Percentiles rank a stretch among this genome's conserved stretches.
phyloP scores from a whole-genome alignment of 2,888 invertebrate species.

The Habroteleia sp. region DNA sequence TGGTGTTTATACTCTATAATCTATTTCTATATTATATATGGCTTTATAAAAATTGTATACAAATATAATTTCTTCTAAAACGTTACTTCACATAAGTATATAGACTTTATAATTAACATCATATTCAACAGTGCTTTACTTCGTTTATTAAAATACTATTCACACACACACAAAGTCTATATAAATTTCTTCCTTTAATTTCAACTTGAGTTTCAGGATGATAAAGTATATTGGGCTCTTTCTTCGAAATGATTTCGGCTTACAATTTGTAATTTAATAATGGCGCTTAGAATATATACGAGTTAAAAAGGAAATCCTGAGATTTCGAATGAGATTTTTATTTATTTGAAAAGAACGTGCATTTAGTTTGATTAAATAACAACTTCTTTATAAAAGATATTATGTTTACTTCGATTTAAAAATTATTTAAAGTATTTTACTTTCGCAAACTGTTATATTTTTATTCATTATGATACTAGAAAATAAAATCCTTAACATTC shows the following conservation, averaged over 20 bases:
- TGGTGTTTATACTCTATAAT: constrained; percentile 16
- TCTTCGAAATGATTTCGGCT: constrained; percentile 39
- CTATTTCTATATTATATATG: constrained; percentile 44
- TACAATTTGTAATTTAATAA: too few species aligned
- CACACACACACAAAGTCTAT: constrained; percentile 43
- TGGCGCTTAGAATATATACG: too few species aligned
- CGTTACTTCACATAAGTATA: constrained; percentile 35
- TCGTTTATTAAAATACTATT: constrained; percentile 58
- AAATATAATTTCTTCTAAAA: constrained; percentile 57
- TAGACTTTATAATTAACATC: constrained; percentile 50
- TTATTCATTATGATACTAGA: too few species aligned
- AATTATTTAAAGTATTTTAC: too few species aligned
- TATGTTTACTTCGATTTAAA: too few species aligned
- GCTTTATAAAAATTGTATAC: constrained; percentile 51
- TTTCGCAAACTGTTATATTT: too few species aligned
- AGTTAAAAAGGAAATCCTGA: too few species aligned
- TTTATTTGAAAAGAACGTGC: too few species aligned
- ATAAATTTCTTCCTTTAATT: constrained; percentile 50
- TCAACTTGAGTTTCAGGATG: constrained; percentile 33
- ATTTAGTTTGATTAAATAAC: too few species aligned
- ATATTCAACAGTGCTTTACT: constrained; percentile 46
- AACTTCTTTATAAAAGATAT: too few species aligned
- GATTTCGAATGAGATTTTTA: too few species aligned
- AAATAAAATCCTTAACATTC: too few species aligned
- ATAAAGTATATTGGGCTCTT: constrained; percentile 6